Evolutionary conservation across 2,113 vertebrate genomes (phyloP).

Genomic region (Festucalex cinctus): DNA sequence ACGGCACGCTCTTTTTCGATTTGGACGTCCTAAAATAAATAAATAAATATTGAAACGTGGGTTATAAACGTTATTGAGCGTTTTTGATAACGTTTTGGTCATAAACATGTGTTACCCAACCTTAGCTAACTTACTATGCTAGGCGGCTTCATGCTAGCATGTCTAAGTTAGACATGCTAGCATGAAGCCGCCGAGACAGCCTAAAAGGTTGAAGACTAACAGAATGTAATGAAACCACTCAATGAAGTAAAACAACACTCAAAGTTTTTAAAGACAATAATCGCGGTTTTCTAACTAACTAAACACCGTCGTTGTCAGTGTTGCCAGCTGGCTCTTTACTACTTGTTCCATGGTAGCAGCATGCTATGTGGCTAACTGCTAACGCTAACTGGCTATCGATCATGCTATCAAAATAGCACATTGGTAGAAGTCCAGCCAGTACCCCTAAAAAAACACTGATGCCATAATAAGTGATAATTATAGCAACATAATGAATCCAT

Average conservation of each 20-base stretch:
- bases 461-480: constrained; percentile 42
- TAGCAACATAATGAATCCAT: constrained; percentile 31
- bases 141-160: not conserved
- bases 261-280: too few species aligned
- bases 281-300: too few species aligned
- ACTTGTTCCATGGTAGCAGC: too few species aligned
- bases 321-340: too few species aligned
- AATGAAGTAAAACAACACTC: not conserved
- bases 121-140: too few species aligned
- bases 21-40: constrained; percentile 80
- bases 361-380: too few species aligned
- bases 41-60: not conserved
- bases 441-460: constrained; percentile 13
- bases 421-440: not conserved
- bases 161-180: too few species aligned
- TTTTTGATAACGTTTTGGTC: not conserved
- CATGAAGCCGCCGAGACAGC: too few species aligned
- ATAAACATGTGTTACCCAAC: too few species aligned
- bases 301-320: too few species aligned
- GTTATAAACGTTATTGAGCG: not conserved
- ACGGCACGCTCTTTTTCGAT: constrained; percentile 85
- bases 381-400: not conserved
- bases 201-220: not conserved
- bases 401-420: not conserved
- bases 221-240: not conserved